Percentiles rank a stretch among this genome's conserved stretches.
Conservation (phyloP, 2,888 invertebrate species). For the Calameuta pallipes region DNA sequence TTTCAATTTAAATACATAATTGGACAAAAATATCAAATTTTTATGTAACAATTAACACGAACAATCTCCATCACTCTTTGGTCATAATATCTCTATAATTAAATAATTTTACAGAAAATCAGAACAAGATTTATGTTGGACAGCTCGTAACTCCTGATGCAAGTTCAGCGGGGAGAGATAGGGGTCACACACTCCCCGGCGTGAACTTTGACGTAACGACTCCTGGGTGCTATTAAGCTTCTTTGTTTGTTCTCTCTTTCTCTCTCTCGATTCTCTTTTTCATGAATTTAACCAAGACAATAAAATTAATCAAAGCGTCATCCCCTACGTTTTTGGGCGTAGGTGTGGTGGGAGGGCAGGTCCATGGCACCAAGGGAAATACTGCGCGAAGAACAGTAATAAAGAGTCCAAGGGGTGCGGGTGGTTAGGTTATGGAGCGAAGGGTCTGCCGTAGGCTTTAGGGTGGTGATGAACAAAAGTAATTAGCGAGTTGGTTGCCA, state of each 20-base stretch:
- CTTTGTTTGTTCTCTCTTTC: background rate
- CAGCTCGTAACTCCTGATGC: background rate
- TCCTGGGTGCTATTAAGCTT: background rate
- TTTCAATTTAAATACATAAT: background rate
- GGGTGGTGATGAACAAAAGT: slow-evolving; percentile 24
- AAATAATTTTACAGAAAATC: background rate
- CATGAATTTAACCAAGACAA: slow-evolving; percentile 9
- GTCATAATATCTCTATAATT: background rate
- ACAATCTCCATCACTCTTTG: background rate
- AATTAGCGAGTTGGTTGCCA: slow-evolving; percentile 17
- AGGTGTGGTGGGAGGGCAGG: background rate
- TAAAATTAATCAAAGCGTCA: slow-evolving; percentile 22
- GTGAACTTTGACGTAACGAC: background rate
- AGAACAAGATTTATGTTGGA: background rate
- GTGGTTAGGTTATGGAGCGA: slow-evolving; percentile 20
- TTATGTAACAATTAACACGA: background rate
- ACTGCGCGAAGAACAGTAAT: slow-evolving; percentile 18
- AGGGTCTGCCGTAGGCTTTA: slow-evolving; percentile 10
- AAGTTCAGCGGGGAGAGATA: background rate
- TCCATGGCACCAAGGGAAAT: slow-evolving; percentile 6
- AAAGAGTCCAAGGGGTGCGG: slow-evolving; percentile 18
- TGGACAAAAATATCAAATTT: background rate
- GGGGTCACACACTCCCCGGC: background rate
- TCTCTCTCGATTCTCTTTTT: background rate
- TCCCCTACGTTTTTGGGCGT: slow-evolving; percentile 9